Base-by-base conservation (phyloP, 2,888 invertebrate genomes). In the Oeneis ivallda region DNA sequence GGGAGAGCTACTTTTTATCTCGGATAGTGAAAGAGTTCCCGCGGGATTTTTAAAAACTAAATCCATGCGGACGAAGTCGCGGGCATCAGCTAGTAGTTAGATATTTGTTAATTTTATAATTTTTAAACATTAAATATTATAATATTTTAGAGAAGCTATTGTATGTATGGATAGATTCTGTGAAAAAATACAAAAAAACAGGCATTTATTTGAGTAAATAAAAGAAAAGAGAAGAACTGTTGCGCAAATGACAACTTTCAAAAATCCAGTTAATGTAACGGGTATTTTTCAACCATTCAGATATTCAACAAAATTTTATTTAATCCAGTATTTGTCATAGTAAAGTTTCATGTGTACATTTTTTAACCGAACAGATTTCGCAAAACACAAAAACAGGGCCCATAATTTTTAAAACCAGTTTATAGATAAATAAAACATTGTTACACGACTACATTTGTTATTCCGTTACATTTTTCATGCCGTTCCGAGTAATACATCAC, bases 371-470 rank as follows among this genome's bases (percentile, higher is more conserved):
- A 56, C 19, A 26, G 41, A 56, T 56, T 56, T 41, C 19, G 19
- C 41, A 56, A 41, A 56, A 53, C 17, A 49, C 17, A 53, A 53
- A 52, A 34, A 19, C 39, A 54, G 2, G 19, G 19, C 41, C 56
- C 56, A 41, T 56, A 41, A 56, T 56, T 56, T 41, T 56, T 56
- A 41, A 56, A 56, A 41, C 39, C 39, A 56, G 56, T 41, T 56
- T 56, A 41, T 50, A 56, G 56, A 17, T 56, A 56, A 56, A 41
- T 56, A 56, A 56, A 56, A 56, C 56, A 56, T 56, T 41, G 56
- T 56, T 19, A n/a, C 13, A 41, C 41, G 39, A 26, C 19, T 41
- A 56, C 56, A 56, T 56, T 56, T 41, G 56, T 56, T 56, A 56
- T 56, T 56, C 56, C 3, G 56, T 56, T 41, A 56, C 56, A 56